Percentiles rank a stretch among this genome's conserved stretches.
Evolutionary conservation across 2,888 invertebrate species (phyloP).

Genomic region (Mylabris sibirica): DNA sequence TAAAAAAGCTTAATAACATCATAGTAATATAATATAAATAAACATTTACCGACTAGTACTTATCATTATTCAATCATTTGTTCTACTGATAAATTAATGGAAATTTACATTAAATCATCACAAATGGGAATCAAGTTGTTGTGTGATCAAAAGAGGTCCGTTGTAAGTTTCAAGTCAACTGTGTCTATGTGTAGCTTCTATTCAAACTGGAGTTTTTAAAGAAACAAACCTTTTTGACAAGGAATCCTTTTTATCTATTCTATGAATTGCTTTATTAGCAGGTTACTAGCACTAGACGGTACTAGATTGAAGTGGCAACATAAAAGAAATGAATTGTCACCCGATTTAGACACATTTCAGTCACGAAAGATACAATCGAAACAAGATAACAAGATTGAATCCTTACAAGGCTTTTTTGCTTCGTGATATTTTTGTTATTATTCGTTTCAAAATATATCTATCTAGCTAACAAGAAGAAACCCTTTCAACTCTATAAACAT

Average conservation of each 20-base stretch:
- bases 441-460: background rate
- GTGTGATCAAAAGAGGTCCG: background rate
- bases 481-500: background rate
- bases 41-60: background rate
- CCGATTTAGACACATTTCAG: conserved; percentile 11
- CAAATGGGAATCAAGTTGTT: background rate
- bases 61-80: background rate
- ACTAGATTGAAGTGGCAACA: conserved; percentile 9
- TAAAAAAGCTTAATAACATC: background rate
- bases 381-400: conserved; percentile 10
- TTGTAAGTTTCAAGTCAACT: background rate
- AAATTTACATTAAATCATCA: background rate
- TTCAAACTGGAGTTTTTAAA: background rate
- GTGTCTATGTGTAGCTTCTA: background rate
- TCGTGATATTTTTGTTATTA: background rate
- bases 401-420: background rate
- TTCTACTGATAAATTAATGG: background rate
- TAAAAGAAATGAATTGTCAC: conserved; percentile 9
- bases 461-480: background rate
- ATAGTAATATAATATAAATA: background rate
- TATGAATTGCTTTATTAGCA: background rate
- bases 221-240: background rate
- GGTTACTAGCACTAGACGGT: conserved; percentile 1
- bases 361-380: conserved; percentile 4
- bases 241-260: conserved; percentile 1